Conservation (phyloP, 1,140 invertebrate species). For the Megathymus violae region DNA sequence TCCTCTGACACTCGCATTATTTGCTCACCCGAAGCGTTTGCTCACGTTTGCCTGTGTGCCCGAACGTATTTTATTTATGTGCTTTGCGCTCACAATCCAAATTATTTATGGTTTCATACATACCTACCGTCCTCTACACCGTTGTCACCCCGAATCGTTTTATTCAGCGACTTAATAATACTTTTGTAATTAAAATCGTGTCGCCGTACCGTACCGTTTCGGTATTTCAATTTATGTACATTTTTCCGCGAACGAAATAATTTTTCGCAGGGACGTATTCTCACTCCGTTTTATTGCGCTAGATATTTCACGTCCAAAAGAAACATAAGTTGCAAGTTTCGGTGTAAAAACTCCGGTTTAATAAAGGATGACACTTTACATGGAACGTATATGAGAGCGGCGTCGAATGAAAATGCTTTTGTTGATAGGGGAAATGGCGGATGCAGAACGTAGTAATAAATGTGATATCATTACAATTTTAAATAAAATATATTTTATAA, state of each 20-base stretch:
- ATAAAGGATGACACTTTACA: slow-evolving; percentile 32
- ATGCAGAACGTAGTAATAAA: slow-evolving; percentile 27
- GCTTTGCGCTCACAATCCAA: slow-evolving; percentile 61
- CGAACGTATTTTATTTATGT: slow-evolving; percentile 65
- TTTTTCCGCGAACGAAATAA: slow-evolving; percentile 50
- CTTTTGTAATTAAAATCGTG: slow-evolving; percentile 74
- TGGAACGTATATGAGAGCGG: slow-evolving; percentile 16
- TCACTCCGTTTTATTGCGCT: slow-evolving; percentile 37
- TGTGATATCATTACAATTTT: slow-evolving; percentile 13
- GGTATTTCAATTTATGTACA: slow-evolving; percentile 53
- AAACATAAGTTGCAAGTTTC: slow-evolving; percentile 31
- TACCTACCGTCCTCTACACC: slow-evolving; percentile 50
- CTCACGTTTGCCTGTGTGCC: slow-evolving; percentile 55
- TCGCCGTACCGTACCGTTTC: slow-evolving; percentile 49
- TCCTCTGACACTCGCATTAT: slow-evolving; percentile 60
- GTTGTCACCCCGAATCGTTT: slow-evolving; percentile 63
- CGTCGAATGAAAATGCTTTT: slow-evolving; percentile 30
- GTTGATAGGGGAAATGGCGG: slow-evolving; percentile 13
- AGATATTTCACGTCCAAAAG: slow-evolving; percentile 35
- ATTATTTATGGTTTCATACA: slow-evolving; percentile 70
- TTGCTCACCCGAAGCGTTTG: slow-evolving; percentile 57
- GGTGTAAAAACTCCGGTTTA: slow-evolving; percentile 31
- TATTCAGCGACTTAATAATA: slow-evolving; percentile 72
- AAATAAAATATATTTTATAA: slow-evolving; percentile 10
- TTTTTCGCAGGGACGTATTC: slow-evolving; percentile 46